Evolutionary conservation across 2,113 vertebrate species (phyloP).

Genomic region (Passer domesticus): DNA sequence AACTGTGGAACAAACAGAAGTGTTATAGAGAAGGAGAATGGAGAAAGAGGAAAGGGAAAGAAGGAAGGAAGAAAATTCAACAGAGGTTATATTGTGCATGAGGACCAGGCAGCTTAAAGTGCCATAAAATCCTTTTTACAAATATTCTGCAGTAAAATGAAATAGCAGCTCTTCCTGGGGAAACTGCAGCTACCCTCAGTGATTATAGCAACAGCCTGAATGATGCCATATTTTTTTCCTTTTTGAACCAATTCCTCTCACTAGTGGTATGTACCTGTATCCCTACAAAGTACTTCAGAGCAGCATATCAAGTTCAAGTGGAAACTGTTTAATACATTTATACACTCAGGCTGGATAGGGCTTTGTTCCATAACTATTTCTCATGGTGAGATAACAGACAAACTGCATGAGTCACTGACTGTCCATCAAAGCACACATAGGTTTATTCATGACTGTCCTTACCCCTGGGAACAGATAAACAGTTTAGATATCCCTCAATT

Average conservation of each 20-base stretch:
- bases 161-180: background rate
- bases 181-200: background rate
- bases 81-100: background rate
- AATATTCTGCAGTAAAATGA: background rate
- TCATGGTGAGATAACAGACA: constrained; percentile 1
- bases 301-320: background rate
- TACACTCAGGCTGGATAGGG: background rate
- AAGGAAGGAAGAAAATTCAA: background rate
- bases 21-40: background rate
- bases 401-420: constrained; percentile 2
- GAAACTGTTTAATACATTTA: background rate
- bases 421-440: background rate
- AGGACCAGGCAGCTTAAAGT: constrained; percentile 28
- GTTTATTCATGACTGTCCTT: background rate
- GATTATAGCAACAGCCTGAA: background rate
- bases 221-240: background rate
- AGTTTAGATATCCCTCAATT: background rate
- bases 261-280: background rate
- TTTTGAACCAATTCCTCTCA: background rate
- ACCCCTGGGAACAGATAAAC: constrained; percentile 32
- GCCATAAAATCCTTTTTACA: background rate
- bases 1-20: background rate
- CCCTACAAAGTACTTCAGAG: background rate
- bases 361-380: constrained; percentile 6
- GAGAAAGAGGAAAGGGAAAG: background rate